Percentiles rank a stretch among this genome's conserved stretches.
Conservation (phyloP, 2,888 invertebrate species). For the Portevinia maculata region DNA sequence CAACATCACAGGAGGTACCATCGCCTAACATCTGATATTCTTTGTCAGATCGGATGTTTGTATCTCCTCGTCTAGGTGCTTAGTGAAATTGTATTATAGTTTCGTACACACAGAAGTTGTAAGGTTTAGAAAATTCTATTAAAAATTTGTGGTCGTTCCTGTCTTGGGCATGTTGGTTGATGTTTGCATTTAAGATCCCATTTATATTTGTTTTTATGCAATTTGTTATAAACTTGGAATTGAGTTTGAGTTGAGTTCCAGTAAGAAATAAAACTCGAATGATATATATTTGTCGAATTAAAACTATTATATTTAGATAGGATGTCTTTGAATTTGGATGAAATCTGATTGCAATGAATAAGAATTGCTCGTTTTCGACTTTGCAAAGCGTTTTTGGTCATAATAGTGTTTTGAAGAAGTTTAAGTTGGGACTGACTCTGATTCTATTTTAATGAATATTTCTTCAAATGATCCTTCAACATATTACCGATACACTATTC, state of each 20-base stretch:
- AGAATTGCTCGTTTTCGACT: too few relatives aligned
- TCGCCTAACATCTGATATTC: conserved; percentile 15
- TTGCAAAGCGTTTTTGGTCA: too few relatives aligned
- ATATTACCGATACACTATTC: too few relatives aligned
- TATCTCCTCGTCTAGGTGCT: not conserved
- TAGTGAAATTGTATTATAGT: conserved; percentile 33
- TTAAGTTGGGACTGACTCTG: too few relatives aligned
- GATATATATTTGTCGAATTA: too few relatives aligned
- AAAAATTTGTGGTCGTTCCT: conserved; percentile 42
- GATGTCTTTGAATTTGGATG: too few relatives aligned
- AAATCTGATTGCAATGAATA: too few relatives aligned
- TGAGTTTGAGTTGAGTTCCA: not conserved
- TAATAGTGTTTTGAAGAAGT: too few relatives aligned
- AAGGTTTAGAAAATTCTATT: conserved; percentile 53
- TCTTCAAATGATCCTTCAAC: too few relatives aligned
- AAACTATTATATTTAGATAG: too few relatives aligned
- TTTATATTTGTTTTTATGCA: not conserved
- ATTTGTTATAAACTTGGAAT: not conserved
- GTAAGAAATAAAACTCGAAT: not conserved
- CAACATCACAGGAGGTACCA: not conserved
- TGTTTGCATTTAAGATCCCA: too few relatives aligned
- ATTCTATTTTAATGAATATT: too few relatives aligned
- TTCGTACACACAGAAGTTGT: conserved; percentile 9
- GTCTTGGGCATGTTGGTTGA: not conserved
- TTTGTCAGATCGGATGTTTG: conserved; percentile 38